Percentiles rank a stretch among this genome's conserved stretches.
Evolutionary conservation across 2,888 invertebrate species (phyloP).

Genomic region (Tortricodes alternella): DNA sequence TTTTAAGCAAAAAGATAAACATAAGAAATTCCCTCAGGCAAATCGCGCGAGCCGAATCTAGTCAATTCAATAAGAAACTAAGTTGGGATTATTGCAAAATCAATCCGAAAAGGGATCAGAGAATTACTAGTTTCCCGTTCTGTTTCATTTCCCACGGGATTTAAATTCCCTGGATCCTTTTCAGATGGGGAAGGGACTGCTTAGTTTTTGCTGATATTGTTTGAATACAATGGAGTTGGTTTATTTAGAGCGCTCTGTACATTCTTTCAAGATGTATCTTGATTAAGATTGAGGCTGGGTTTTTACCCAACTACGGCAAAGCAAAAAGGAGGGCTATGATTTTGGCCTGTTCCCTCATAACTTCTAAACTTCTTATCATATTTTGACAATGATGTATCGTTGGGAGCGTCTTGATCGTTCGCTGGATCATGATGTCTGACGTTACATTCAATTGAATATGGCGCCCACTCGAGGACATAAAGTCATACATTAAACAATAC

Average conservation of each 20-base stretch:
- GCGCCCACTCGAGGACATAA: no score
- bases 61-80: slow-evolving; percentile 4
- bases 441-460: no score
- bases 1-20: neutral
- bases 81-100: slow-evolving; percentile 23
- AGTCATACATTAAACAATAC: no score
- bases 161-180: slow-evolving; percentile 15
- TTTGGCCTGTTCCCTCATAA: no score
- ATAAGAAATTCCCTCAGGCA: no score
- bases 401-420: no score
- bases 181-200: slow-evolving; percentile 5
- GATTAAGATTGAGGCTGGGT: neutral
- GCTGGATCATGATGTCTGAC: no score
- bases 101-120: slow-evolving; percentile 22
- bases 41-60: neutral
- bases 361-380: no score
- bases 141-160: slow-evolving; percentile 27
- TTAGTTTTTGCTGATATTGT: slow-evolving; percentile 19
- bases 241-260: neutral
- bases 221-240: neutral
- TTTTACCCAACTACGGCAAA: no score
- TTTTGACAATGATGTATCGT: no score
- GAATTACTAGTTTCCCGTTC: slow-evolving; percentile 20
- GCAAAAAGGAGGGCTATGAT: no score
- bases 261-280: neutral